Conservation (phyloP, 2,888 invertebrate species). For the Agrotis segetum region DNA sequence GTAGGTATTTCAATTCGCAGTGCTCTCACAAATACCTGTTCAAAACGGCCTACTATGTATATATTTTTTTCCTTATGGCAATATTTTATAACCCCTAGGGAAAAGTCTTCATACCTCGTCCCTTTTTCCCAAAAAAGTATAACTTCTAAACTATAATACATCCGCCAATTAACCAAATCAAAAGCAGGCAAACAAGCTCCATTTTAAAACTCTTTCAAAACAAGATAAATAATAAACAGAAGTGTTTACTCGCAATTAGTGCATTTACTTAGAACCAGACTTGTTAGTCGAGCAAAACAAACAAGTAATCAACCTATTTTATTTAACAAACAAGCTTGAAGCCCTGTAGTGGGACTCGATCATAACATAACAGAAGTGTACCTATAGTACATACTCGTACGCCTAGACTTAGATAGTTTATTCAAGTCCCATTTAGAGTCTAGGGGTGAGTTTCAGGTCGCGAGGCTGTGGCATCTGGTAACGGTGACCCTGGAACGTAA, state of each 20-base stretch:
- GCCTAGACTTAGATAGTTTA: too few species aligned
- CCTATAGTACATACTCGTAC: too few species aligned
- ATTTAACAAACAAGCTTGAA: slow-evolving; percentile 11
- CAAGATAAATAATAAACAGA: slow-evolving; percentile 47
- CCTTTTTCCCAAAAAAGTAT: background rate
- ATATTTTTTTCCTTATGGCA: too few species aligned
- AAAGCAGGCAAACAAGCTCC: slow-evolving; percentile 1
- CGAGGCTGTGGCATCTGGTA: too few species aligned
- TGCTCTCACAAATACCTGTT: too few species aligned
- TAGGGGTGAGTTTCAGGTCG: too few species aligned
- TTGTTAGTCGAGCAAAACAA: slow-evolving; percentile 49
- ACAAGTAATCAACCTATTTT: slow-evolving; percentile 33
- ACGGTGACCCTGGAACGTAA: too few species aligned
- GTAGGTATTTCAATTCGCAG: too few species aligned
- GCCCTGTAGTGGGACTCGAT: background rate
- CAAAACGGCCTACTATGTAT: too few species aligned
- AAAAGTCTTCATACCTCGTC: background rate
- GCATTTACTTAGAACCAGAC: slow-evolving; percentile 10
- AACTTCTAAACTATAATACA: background rate
- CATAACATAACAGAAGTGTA: too few species aligned
- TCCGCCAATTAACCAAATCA: slow-evolving; percentile 10
- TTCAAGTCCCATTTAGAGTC: too few species aligned
- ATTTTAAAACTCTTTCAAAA: slow-evolving; percentile 28
- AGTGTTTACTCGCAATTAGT: slow-evolving; percentile 53
- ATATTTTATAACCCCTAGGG: too few species aligned